Evolutionary conservation across 2,113 vertebrate species (phyloP), one percentile per base, ranked within the genome.

Genomic region (Recurvirostra avosetta): DNA sequence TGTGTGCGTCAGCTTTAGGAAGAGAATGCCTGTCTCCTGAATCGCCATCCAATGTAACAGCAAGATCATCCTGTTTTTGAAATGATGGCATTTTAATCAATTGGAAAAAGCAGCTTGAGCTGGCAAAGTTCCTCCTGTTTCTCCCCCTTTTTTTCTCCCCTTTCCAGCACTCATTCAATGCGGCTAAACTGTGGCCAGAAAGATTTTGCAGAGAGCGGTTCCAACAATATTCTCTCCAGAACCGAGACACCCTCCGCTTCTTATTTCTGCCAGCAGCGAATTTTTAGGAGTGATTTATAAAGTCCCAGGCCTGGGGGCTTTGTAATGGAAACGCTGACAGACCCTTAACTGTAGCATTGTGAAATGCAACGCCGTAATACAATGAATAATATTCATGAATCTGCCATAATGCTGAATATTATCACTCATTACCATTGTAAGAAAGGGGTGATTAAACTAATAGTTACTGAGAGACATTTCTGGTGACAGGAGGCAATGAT

Each of bases 401-500:
- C 93, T 76, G 85, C 95, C 79, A 85, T 97, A 95, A 94, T 63
- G 43, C 91, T 95, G 87, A 95, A 88, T 90, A 97, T 97, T 97
- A 97, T 95, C 95, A 74, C 95, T 98, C 97, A 98, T 98, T 98
- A 98, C 96, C 92, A 85, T 93, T 88, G 96, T 95, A 97, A 97
- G 97, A 96, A 97, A 97, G 94, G 91, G 92, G 89, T 97, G 97
- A 98, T 98, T 98, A 98, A 97, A 98, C 96, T 97, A 97, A 98
- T 97, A 97, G 97, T 98, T 98, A 97, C 97, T 91, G 96, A 96
- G 97, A 97, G 97, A 98, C 96, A 97, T 98, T 98, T 97, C 98
- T 97, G 92, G 94, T 95, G 94, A 98, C 99, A 98, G 97, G 98
- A 98, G 97, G 96, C 97, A 95, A 86, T 98, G 98, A 98, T 98